Base-by-base conservation (phyloP, 2,888 invertebrate species). In the Volucella bombylans region DNA sequence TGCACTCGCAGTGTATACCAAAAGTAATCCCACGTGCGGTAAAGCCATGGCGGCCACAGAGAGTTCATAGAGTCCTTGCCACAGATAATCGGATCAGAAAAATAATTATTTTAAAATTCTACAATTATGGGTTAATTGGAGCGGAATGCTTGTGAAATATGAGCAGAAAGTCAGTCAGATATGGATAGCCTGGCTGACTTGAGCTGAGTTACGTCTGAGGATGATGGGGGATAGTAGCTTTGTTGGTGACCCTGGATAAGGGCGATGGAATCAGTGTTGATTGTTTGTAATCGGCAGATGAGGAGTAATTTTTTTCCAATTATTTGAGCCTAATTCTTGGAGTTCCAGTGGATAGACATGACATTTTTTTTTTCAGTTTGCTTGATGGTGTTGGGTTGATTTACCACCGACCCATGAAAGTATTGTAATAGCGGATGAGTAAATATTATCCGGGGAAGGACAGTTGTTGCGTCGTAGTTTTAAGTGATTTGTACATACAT, bases 101-200 rank as follows among this genome's bases (percentile, higher is more conserved):
- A 80, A 83, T 85, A 85, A 85, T 85, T 85, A 81, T 85, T 85
- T 82, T 76, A 67, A 72, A 85, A 80, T 65, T 65, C 81, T 68
- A 80, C 59, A 76, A 80, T 68, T 76, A 81, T 80, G 77, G 81
- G 85, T 85, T 85, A 85, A 85, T 85, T 85, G 85, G 85, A 85
- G 76, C 67, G 76, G 85, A 85, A 81, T 81, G 67, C 80, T 61
- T 15, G 47, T 31, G 31, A 31, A 31, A 31, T 31, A 31, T 6
- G 47, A 57, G 61, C 72, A 74, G 67, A 76, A 81, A 85, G 80
- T 85, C 85, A 80, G 76, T 76, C 72, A 71, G 62, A 73, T 41
- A 31, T 31, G 64, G 52, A 54, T 62, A 18, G 38, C 39, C 55
- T 14, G 8, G 1, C 41, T 10, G 12, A 23, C n/a, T 39, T 6